Evolutionary conservation across 1,140 invertebrate species (phyloP).

Genomic region (Lasaia peninsularis): DNA sequence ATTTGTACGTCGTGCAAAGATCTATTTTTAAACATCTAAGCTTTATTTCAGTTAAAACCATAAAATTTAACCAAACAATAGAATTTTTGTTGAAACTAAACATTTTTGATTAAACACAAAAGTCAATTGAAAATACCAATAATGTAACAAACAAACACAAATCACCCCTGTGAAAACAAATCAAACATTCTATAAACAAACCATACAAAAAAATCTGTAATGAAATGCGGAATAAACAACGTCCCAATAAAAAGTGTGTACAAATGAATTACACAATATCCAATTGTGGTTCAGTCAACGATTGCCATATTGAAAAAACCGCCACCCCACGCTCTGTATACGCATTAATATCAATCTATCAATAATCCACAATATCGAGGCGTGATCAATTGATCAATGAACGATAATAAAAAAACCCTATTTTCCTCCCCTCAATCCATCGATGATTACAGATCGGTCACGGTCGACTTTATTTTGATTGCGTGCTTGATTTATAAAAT

Average conservation of each 20-base stretch:
- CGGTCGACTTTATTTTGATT: constrained; percentile 51
- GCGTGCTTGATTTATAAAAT: constrained; percentile 41
- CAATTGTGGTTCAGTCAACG: constrained; percentile 60
- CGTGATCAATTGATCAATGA: constrained; percentile 70
- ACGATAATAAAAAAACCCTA: constrained; percentile 52
- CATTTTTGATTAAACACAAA: background rate
- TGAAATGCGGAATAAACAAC: constrained; percentile 42
- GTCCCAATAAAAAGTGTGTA: constrained; percentile 43
- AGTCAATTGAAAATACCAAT: background rate
- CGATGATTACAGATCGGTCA: constrained; percentile 55
- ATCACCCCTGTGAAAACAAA: constrained; percentile 29
- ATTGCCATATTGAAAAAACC: constrained; percentile 57
- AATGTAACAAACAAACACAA: constrained; percentile 11
- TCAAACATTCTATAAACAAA: constrained; percentile 47
- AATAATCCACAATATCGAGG: constrained; percentile 66
- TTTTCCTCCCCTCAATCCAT: constrained; percentile 50
- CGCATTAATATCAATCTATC: constrained; percentile 71
- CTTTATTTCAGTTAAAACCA: no score
- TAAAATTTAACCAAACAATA: no score
- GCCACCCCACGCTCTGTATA: constrained; percentile 43
- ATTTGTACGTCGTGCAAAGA: no score
- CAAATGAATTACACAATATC: constrained; percentile 59
- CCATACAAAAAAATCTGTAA: constrained; percentile 39
- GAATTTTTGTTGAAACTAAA: background rate
- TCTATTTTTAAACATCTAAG: no score